Percentiles rank a stretch among this genome's conserved stretches.
Conservation (phyloP, 2,888 invertebrate species). For the Zelleria hepariella region DNA sequence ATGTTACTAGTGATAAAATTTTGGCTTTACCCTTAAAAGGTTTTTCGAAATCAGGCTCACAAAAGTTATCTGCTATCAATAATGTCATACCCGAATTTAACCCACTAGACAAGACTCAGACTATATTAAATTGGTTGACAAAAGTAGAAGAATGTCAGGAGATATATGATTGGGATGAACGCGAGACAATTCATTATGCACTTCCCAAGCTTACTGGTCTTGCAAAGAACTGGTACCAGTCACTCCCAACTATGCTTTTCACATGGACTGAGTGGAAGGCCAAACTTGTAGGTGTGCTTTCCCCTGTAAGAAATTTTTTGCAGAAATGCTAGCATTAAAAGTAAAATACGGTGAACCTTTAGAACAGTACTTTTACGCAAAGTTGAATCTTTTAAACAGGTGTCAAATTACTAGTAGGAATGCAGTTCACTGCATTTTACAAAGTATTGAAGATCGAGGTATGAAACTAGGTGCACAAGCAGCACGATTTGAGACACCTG, state of each 20-base stretch:
- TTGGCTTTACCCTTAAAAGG: too few species aligned
- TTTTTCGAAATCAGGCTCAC: too few species aligned
- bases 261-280: conserved; percentile 10
- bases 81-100: conserved; percentile 2
- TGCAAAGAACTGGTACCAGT: conserved; percentile 9
- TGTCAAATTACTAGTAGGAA: not conserved
- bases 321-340: not conserved
- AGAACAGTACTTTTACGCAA: not conserved
- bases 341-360: not conserved
- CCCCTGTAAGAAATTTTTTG: not conserved
- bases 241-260: conserved; percentile 6
- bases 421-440: not conserved
- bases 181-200: conserved; percentile 2
- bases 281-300: conserved; percentile 5
- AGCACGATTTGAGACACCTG: conserved; percentile 15
- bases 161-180: conserved; percentile 2
- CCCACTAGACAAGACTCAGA: not conserved
- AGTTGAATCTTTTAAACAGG: not conserved
- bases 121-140: not conserved
- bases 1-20: too few species aligned
- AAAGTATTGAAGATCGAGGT: conserved; percentile 7
- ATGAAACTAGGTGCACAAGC: conserved; percentile 9
- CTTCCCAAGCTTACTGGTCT: conserved; percentile 9
- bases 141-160: conserved; percentile 1
- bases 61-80: not conserved